Conservation (phyloP, 2,888 invertebrate species). For the Drosophila neonasuta region DNA sequence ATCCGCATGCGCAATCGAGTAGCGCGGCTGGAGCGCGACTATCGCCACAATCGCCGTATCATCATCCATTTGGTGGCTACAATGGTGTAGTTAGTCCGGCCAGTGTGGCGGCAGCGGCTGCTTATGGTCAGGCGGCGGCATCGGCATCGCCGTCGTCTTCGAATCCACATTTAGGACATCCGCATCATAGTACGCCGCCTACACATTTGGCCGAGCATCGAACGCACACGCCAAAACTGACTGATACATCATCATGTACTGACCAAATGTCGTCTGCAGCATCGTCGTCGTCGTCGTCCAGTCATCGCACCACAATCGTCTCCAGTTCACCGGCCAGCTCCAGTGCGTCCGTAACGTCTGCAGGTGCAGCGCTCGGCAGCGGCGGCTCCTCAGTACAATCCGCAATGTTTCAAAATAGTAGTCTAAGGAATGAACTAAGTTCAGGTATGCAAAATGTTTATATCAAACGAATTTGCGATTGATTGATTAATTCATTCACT, state of each 20-base stretch:
- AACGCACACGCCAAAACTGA: constrained; percentile 73
- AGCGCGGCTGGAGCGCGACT: constrained; percentile 81
- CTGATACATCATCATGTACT: constrained; percentile 67
- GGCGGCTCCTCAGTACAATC: constrained; percentile 62
- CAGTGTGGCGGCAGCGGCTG: constrained; percentile 74
- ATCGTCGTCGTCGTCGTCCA: constrained; percentile 68
- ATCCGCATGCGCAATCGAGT: constrained; percentile 52
- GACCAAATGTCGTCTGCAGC: constrained; percentile 63
- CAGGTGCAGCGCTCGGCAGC: constrained; percentile 47
- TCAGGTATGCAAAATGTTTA: constrained; percentile 72
- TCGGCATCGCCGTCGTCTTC: constrained; percentile 30
- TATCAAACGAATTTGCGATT: neutral
- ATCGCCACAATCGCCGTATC: constrained; percentile 81
- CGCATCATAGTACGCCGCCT: constrained; percentile 60
- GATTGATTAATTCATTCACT: neutral
- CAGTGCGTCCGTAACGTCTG: constrained; percentile 54
- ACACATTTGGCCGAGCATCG: constrained; percentile 62
- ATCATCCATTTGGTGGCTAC: constrained; percentile 78
- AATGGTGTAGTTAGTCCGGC: constrained; percentile 78
- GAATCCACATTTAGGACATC: constrained; percentile 59
- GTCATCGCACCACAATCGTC: constrained; percentile 67
- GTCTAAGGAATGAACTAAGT: constrained; percentile 82
- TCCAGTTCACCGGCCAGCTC: constrained; percentile 66
- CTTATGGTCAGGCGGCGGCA: constrained; percentile 60
- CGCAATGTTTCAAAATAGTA: constrained; percentile 81